Base-by-base conservation (phyloP, 1,140 invertebrate genomes). In the Platyscapa corneri region DNA sequence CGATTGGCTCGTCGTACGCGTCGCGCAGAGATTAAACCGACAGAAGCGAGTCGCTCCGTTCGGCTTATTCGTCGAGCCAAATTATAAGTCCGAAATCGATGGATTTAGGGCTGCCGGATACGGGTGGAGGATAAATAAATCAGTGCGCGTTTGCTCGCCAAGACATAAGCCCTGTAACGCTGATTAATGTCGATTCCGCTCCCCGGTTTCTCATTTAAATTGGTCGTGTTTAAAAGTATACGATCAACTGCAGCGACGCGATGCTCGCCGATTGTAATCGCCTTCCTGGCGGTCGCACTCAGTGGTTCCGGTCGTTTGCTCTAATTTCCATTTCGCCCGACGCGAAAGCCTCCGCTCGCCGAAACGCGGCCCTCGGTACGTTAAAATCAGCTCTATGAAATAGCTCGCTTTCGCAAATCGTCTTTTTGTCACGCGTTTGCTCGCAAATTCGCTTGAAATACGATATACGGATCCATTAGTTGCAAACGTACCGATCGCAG, bases 211-310 rank as follows among this genome's bases (percentile, higher is more conserved):
- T 39, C 75, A 30, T 79, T 32, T 56, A 74, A 78, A 84, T 84
- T 84, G 83, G 76, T 84, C 83, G 72, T 60, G 32, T 79, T 84
- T 65, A 67, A 70, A 67, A 83, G 37, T 83, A 60, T 32, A 39
- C 65, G 65, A 72, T 60, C 49, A 60, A 37, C 30, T 75, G 37
- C 81, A 37, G 39, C 65, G 65, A 49, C 30, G n/a, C 32, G 23
- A 75, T 42, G 2, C 49, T 74, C 30, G 32, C 42, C n/a, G n/a
- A 53, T 56, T 30, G 46, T 30, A 53, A 79, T 80, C 60, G n/a
- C 23, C 8, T 65, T 16, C 18, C 39, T 49, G n/a, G n/a, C 30
- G 37, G 64, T 70, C 39, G 20, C 64, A 34, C 20, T 64, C 78
- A 80, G 60, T 49, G 18, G 12, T 27, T 78, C 70, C 34, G 12